Base-by-base conservation (phyloP, 64 coral and sea anemone species). In the Astreopora myriophthalma region DNA sequence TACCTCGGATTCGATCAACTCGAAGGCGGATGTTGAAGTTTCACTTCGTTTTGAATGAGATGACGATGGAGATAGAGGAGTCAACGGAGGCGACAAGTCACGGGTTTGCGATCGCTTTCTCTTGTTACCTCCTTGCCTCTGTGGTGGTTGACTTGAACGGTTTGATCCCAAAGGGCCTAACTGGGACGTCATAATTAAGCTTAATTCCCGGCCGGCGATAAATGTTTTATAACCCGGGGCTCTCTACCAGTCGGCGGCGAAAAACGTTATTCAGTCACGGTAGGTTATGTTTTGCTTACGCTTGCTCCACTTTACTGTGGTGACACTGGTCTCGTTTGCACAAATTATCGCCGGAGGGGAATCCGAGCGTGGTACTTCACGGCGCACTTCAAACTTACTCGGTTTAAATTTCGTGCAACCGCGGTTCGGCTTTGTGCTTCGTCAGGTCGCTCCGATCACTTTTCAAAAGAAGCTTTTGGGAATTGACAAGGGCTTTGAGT, bases 101-200 rank as follows among this genome's bases (percentile, higher is more conserved):
- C 95, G 92, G 90, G 91, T 93, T 76, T 94, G 91, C n/a, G 95
- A 96, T 58, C 95, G 88, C 79, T 94, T 96, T 94, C 95, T 96
- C 80, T 87, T 87, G 30, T 34, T 87, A 49, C 66, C 67, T 32
- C 66, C 9, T 35, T 93, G 87, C n/a, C 95, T 89, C 70, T 86
- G 57, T 75, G 82, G 75, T 89, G 88, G 55, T 69, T 96, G 95
- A 81, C 65, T 91, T 85, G 87, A 65, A 80, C 80, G 79, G 92
- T 88, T 92, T 70, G 87, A 90, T 73, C 80, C 95, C 82, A 96
- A 87, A 88, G 92, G 92, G 82, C 89, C 95, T 80, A 96, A 89
- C 92, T 93, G 95, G 85, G 95, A 92, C 93, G 95, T 94, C 95
- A 96, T 96, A 96, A 96, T 96, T 96, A 94, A 93, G 79, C 95